Base-by-base conservation (phyloP, 2,888 invertebrate genomes). In the Nebria salina region DNA sequence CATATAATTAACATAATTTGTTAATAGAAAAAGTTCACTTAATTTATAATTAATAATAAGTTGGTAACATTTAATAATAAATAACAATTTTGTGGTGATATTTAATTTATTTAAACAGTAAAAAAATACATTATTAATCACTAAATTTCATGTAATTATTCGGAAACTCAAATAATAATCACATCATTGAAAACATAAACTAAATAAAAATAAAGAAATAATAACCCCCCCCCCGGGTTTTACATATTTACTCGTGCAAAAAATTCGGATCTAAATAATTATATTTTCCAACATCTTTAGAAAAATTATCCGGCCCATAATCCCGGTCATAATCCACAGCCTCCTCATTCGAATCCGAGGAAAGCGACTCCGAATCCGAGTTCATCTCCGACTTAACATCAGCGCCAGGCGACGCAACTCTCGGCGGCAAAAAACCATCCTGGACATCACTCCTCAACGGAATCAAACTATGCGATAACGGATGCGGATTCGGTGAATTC, bases 401-500 rank as follows among this genome's bases (percentile, higher is more conserved):
- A 75, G 4, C 13, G 2, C 26, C 54, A n/a, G 64, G n/a, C 9
- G 65, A 64, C 34, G 41, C 5, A 15, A 11, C 7, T 11, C 2
- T 26, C 7, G 74, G 54, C 15, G 34, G 34, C 34, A 5, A 34
- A 34, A 34, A 4, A 5, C 5, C 34, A 34, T 15, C n/a, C 65
- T 80, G 42, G 75, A 83, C 83, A 13, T 83, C 83, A 77, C 84
- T 84, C 81, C 87, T 85, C 72, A 88, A 84, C 1, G 88, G 84
- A 20, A 85, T 86, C 77, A 91, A 86, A 83, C 87, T 89, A 84
- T 92, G 91, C 5, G 85, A 85, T 68, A 89, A 84, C 20, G 91
- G 88, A 85, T 91, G 91, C n/a, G 86, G 83, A 11, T 88, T 89
- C 26, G 87, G 86, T 4, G 89, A 87, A 82, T 90, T 90, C 83